These are phyloP conservation scores for Pelecanoides urinatrix DNA, from an alignment of 2,113 vertebrate species.

Conservation along the genomic window DNA sequence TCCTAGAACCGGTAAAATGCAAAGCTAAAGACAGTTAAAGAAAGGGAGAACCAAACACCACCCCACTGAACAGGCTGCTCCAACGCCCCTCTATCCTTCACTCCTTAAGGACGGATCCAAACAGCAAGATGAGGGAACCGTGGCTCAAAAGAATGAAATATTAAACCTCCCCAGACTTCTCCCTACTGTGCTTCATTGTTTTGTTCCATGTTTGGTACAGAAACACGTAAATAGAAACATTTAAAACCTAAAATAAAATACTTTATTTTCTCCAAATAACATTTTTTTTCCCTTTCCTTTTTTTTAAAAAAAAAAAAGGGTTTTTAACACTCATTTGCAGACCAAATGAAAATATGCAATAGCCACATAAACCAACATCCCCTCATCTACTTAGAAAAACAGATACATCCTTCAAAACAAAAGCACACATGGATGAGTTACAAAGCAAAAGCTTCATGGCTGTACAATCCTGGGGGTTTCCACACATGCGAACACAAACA, in stretches of 20 bases:
- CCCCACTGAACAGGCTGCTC: neutral
- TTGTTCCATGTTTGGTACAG: neutral
- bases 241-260: neutral
- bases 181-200: neutral
- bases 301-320: neutral
- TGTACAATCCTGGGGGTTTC: neutral
- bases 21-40: neutral
- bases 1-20: neutral
- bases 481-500: neutral
- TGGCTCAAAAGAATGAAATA: neutral
- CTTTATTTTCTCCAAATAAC: constrained; percentile 6
- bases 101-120: neutral
- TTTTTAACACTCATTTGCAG: neutral
- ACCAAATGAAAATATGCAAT: neutral
- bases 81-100: neutral
- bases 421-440: neutral
- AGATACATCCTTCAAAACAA: neutral
- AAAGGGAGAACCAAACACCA: neutral
- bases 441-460: neutral
- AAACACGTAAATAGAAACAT: neutral
- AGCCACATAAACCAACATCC: neutral
- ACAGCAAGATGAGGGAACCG: neutral
- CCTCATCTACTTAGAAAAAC: neutral
- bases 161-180: neutral
- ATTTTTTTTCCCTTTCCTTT: neutral